Evolutionary conservation across 2,888 invertebrate species (phyloP).

Genomic region (Neoaliturus tenellus): DNA sequence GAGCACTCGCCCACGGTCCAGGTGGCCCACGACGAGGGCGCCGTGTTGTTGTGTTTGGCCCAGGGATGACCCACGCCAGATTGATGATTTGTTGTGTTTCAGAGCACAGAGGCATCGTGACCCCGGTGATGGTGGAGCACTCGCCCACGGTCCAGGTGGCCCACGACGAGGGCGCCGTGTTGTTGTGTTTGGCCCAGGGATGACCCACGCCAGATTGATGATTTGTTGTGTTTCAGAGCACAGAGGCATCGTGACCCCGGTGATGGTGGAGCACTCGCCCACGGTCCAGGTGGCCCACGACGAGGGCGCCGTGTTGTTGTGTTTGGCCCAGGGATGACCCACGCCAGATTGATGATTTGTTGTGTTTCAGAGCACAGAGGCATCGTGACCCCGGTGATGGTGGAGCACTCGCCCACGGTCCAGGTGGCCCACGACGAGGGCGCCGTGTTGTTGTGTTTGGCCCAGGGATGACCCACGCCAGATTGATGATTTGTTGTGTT

Average conservation of each 20-base stretch:
- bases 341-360: too few species aligned
- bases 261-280: conserved; percentile 82
- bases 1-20: conserved; percentile 83
- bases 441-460: conserved; percentile 85
- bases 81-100: conserved; percentile 79
- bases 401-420: conserved; percentile 82
- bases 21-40: conserved; percentile 84
- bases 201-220: conserved; percentile 87
- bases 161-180: conserved; percentile 85
- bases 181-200: too few species aligned
- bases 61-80: conserved; percentile 87
- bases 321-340: conserved; percentile 82
- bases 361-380: conserved; percentile 80
- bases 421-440: conserved; percentile 84
- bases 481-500: conserved; percentile 73
- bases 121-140: conserved; percentile 84
- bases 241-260: conserved; percentile 82
- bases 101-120: conserved; percentile 84
- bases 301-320: conserved; percentile 85
- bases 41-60: too few species aligned
- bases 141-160: conserved; percentile 82
- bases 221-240: conserved; percentile 84
- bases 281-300: conserved; percentile 83
- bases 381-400: conserved; percentile 82
- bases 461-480: conserved; percentile 86